These are phyloP conservation scores for Sprattus sprattus DNA, from an alignment of 2,113 vertebrate genomes.

Conservation along the genomic window DNA sequence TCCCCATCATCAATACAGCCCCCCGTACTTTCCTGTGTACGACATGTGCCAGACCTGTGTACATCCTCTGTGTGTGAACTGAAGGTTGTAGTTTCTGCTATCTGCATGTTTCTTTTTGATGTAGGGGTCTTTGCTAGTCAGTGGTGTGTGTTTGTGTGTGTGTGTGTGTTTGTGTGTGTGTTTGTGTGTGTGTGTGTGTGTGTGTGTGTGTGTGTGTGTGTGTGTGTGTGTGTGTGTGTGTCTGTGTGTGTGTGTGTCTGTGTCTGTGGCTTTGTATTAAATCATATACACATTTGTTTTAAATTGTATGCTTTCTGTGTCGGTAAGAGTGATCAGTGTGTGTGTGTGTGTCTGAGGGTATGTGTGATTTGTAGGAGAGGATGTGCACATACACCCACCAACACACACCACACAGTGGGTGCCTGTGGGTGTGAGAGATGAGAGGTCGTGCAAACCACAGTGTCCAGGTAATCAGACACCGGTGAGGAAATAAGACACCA, in stretches of 20 bases:
- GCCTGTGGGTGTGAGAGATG: neutral
- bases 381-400: too few species aligned
- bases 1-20: neutral
- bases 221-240: neutral
- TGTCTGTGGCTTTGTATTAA: neutral
- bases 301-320: too few species aligned
- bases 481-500: neutral
- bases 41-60: neutral
- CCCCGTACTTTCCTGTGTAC: neutral
- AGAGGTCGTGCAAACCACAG: neutral
- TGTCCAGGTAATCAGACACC: conserved; percentile 1
- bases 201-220: neutral
- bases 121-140: neutral
- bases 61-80: neutral
- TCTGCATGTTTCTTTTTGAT: neutral
- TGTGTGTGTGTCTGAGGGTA: neutral
- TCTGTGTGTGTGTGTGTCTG: neutral
- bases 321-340: neutral
- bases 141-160: neutral
- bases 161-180: neutral
- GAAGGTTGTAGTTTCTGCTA: neutral
- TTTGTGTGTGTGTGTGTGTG: neutral
- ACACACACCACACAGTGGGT: too few species aligned
- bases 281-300: neutral
- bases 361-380: neutral